Percentiles rank a stretch among this genome's conserved stretches.
These are phyloP conservation scores for Clarias pachynema DNA, from an alignment of 2,797 vertebrate genomes.

Conservation along the genomic window DNA sequence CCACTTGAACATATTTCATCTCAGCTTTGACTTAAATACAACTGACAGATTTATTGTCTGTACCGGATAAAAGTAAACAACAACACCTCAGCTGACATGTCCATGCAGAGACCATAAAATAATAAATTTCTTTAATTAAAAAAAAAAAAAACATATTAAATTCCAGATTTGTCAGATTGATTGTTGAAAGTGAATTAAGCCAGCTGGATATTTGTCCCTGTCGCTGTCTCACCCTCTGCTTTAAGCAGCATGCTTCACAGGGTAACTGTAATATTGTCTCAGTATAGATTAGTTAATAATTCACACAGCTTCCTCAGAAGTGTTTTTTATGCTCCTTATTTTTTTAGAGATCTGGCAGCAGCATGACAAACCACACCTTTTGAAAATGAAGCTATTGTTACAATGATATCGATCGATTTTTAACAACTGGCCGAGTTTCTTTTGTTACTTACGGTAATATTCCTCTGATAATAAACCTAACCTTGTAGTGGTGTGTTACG, in stretches of 20 bases:
- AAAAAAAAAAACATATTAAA: not conserved
- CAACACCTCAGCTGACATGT: not conserved
- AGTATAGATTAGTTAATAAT: not conserved
- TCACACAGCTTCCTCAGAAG: not conserved
- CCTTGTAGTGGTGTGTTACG: not conserved
- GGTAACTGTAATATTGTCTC: not conserved
- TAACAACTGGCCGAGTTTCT: not conserved
- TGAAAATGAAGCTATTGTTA: too few relatives aligned
- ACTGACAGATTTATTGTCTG: not conserved
- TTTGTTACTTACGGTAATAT: not conserved
- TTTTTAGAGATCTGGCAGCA: not conserved
- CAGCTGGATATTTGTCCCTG: not conserved
- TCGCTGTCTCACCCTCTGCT: not conserved
- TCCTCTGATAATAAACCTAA: not conserved
- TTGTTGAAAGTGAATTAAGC: not conserved
- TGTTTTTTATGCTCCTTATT: not conserved
- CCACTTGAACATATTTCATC: too few relatives aligned
- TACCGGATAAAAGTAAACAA: not conserved
- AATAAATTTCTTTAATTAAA: not conserved
- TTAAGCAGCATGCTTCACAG: not conserved
- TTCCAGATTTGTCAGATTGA: not conserved
- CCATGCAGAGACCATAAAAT: not conserved
- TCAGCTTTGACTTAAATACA: not conserved
- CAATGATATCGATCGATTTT: not conserved
- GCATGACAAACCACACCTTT: not conserved